Evolutionary conservation across 92 coral and sea anemone species (phyloP), one percentile per base, ranked within the genome.

Genomic region (Ricordea florida): DNA sequence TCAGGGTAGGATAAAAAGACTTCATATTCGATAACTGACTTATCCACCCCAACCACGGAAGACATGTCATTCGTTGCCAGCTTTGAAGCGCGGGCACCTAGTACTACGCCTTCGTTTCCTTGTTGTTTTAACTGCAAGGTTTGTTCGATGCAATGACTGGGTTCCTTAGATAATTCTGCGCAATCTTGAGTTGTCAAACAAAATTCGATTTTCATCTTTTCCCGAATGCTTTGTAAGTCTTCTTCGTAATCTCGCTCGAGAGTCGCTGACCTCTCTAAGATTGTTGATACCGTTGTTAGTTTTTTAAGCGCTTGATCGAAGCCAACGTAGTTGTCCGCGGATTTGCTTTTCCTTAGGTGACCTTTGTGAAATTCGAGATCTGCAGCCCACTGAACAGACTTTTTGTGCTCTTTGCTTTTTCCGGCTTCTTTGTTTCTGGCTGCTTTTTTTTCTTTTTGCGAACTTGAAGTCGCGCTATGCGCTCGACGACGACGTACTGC

Each of bases 251-350:
- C 90, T 63, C 69, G 67, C 48, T 91, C 97, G 34, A 91, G 65
- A 46, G 51, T 60, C 6, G 87, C 76, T 0, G 90, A 78, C 52
- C 81, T 83, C 20, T 87, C 97, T 21, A 91, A 72, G 6, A 87
- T 71, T n/a, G 72, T 86, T 15, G 90, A 79, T 14, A 90, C 87
- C 23, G 76, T 65, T 4, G 57, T 31, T 21, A 91, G 77, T 41
- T 87, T 91, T 18, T 81, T 68, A 69, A 91, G 38, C 0, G 84
- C 93, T 25, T 79, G 80, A 29, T 91, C 97, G 32, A 62, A 91
- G 48, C 65, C 88, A 1, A 51, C 41, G 13, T 57, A 79, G 34
- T 62, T 75, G 2, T 74, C 79, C 9, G 44, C 44, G 45, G 70
- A 58, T 4, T 60, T 43, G 45, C 32, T 21, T 35, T 46, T 73